A percentile compares a stretch with the other conserved stretches of the same genome.
phyloP scores from a whole-genome alignment of 2,888 invertebrate genomes.

The Bombylius discolor region DNA sequence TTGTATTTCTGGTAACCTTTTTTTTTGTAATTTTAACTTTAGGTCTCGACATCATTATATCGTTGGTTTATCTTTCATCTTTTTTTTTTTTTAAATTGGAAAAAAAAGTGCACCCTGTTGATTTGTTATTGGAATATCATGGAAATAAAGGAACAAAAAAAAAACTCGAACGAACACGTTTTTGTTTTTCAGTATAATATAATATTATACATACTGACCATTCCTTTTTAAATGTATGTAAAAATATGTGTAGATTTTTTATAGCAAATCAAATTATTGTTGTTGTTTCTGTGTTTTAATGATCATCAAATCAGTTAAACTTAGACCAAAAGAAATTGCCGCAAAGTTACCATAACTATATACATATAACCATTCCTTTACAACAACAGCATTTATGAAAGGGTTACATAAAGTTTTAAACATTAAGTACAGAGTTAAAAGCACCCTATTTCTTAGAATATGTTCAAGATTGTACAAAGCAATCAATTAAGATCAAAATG shows the following conservation, averaged over 20 bases:
- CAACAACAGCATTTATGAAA: not conserved
- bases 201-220: not conserved
- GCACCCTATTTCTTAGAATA: constrained; percentile 8
- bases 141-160: not conserved
- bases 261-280: no score
- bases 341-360: not conserved
- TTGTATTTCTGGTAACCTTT: no score
- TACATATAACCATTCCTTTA: not conserved
- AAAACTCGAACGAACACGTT: not conserved
- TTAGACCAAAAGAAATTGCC: not conserved
- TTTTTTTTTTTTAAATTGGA: not conserved
- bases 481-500: constrained; percentile 7
- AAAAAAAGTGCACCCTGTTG: constrained; percentile 3
- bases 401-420: not conserved
- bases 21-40: not conserved
- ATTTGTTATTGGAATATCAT: not conserved
- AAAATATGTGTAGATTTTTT: no score
- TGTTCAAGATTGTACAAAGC: constrained; percentile 7
- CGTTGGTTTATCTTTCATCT: not conserved
- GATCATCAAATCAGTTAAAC: constrained; percentile 4
- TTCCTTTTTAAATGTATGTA: not conserved
- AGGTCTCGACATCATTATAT: not conserved
- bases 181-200: not conserved
- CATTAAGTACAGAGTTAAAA: not conserved
- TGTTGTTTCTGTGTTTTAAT: not conserved